These are phyloP conservation scores for Psylliodes chrysocephalus DNA, from an alignment of 2,888 invertebrate genomes.

Conservation along the genomic window DNA sequence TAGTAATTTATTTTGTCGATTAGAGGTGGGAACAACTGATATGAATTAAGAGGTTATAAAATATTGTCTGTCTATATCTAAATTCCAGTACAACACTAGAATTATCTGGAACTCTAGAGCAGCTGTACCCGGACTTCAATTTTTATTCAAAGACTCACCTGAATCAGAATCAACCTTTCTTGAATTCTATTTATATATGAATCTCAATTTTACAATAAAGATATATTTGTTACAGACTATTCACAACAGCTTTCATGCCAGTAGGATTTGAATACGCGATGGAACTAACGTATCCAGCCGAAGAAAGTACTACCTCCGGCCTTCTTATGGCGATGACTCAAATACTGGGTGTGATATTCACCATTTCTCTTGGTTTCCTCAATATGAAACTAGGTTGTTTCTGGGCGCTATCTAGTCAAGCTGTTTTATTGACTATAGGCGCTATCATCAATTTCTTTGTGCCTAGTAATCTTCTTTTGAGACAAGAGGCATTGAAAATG, in stretches of 20 bases:
- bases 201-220: no score
- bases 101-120: no score
- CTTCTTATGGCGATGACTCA: slow-evolving; percentile 48
- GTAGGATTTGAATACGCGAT: slow-evolving; percentile 48
- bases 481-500: slow-evolving; percentile 46
- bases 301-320: slow-evolving; percentile 48
- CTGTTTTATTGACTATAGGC: slow-evolving; percentile 44
- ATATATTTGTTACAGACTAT: slow-evolving; percentile 38
- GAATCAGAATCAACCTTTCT: no score
- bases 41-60: no score
- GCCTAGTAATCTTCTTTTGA: slow-evolving; percentile 42
- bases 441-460: slow-evolving; percentile 46
- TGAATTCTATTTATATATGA: no score
- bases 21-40: no score
- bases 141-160: no score
- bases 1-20: no score
- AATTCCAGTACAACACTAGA: no score
- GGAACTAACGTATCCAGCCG: slow-evolving; percentile 48
- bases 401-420: slow-evolving; percentile 49
- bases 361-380: slow-evolving; percentile 41
- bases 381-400: slow-evolving; percentile 44
- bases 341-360: slow-evolving; percentile 43
- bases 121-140: no score
- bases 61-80: no score
- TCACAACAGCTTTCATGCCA: slow-evolving; percentile 46